A percentile compares a stretch with the other conserved stretches of the same genome.
Evolutionary conservation across 1,140 invertebrate species (phyloP).

Genomic region (Eumaeus atala): DNA sequence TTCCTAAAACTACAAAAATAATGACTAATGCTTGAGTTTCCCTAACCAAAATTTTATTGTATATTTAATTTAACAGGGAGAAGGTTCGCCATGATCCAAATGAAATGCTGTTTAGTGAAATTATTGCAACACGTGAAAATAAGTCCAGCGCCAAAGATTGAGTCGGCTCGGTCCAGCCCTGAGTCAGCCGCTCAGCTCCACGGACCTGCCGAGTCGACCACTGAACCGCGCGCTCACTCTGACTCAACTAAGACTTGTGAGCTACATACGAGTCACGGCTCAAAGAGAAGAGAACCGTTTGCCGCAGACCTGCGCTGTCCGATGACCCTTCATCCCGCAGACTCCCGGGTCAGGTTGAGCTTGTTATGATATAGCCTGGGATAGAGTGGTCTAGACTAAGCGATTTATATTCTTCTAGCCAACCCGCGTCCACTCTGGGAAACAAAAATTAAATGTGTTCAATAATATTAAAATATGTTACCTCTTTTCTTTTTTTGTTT

Average conservation of each 20-base stretch:
- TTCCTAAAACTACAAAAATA: neutral
- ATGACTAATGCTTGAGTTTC: neutral
- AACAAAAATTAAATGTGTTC: too few species aligned
- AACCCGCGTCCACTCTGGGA: too few species aligned
- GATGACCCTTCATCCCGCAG: slow-evolving; percentile 50
- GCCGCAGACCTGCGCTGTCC: slow-evolving; percentile 45
- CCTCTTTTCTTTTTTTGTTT: too few species aligned
- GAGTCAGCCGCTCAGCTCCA: slow-evolving; percentile 17
- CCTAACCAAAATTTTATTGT: neutral
- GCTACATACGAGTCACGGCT: neutral
- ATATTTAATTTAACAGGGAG: slow-evolving; percentile 49
- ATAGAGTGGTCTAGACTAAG: slow-evolving; percentile 1
- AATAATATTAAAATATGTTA: too few species aligned
- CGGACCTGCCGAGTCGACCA: neutral
- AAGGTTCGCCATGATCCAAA: slow-evolving; percentile 66
- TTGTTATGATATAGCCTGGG: slow-evolving; percentile 34
- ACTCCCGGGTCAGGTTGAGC: slow-evolving; percentile 42
- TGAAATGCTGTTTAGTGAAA: slow-evolving; percentile 60
- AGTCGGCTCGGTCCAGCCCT: neutral
- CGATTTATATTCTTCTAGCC: too few species aligned
- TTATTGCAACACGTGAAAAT: slow-evolving; percentile 50
- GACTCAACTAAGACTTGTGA: neutral
- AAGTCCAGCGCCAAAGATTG: slow-evolving; percentile 24
- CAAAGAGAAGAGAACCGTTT: slow-evolving; percentile 28
- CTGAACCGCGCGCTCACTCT: neutral